phyloP scores from a whole-genome alignment of 2,888 invertebrate species.

The Plebejus anna region DNA sequence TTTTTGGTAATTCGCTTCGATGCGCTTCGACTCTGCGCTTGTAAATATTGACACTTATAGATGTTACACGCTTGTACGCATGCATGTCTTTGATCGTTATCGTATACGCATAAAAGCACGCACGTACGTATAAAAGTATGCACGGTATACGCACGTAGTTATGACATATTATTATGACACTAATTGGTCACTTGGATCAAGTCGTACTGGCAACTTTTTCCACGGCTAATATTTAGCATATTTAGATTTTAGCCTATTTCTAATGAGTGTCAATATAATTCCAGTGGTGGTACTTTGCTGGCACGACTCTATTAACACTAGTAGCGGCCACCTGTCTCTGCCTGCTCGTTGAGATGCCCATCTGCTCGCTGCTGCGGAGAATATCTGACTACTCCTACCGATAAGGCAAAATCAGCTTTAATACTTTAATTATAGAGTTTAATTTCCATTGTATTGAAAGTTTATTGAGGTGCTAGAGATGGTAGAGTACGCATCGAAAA shows the following conservation, averaged over 20 bases:
- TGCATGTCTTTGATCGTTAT: too few species aligned
- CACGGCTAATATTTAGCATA: background rate
- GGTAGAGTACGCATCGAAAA: background rate
- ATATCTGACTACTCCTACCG: slow-evolving; percentile 61
- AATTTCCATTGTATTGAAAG: slow-evolving; percentile 2
- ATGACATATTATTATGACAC: too few species aligned
- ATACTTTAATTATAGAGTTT: background rate
- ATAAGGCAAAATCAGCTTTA: slow-evolving; percentile 31
- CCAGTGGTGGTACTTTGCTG: slow-evolving; percentile 77
- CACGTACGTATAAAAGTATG: background rate
- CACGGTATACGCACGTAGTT: background rate
- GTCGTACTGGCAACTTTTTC: too few species aligned
- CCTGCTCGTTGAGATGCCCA: slow-evolving; percentile 81
- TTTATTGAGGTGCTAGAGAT: background rate
- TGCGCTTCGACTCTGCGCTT: too few species aligned
- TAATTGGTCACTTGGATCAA: too few species aligned
- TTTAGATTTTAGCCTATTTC: background rate
- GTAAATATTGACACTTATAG: too few species aligned
- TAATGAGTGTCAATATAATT: slow-evolving; percentile 11
- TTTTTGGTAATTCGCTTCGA: too few species aligned
- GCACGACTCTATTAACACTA: slow-evolving; percentile 65
- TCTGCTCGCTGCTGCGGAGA: slow-evolving; percentile 74
- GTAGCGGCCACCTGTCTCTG: slow-evolving; percentile 67
- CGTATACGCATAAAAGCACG: background rate
- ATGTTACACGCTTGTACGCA: too few species aligned